phyloP scores from a whole-genome alignment of 2,888 invertebrate genomes.

The Thelaira solivaga region DNA sequence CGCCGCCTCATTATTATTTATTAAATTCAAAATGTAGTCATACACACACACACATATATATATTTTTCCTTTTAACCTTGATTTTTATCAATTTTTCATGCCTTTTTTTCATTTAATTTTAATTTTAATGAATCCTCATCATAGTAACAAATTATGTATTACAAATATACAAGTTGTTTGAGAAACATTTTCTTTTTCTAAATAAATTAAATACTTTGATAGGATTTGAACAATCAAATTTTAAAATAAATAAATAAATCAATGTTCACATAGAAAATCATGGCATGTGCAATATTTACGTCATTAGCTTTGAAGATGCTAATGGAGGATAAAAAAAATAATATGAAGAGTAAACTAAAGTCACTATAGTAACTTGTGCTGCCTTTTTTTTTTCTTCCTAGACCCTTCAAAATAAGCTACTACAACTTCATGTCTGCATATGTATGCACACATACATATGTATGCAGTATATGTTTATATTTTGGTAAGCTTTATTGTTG shows the following conservation, averaged over 20 bases:
- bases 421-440: too few relatives aligned
- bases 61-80: slow-evolving; percentile 23
- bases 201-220: slow-evolving; percentile 56
- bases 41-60: neutral
- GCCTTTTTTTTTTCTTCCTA: too few relatives aligned
- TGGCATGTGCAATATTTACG: slow-evolving; percentile 57
- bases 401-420: too few relatives aligned
- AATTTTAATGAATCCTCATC: slow-evolving; percentile 4
- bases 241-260: slow-evolving; percentile 10
- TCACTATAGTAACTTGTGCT: slow-evolving; percentile 40
- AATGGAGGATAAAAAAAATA: slow-evolving; percentile 47
- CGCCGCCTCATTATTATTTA: slow-evolving; percentile 41
- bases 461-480: too few relatives aligned
- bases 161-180: slow-evolving; percentile 20
- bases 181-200: neutral
- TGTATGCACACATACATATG: neutral
- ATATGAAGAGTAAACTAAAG: neutral
- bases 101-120: neutral
- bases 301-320: slow-evolving; percentile 57
- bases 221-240: slow-evolving; percentile 40
- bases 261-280: slow-evolving; percentile 19
- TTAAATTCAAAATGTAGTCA: neutral
- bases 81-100: slow-evolving; percentile 50
- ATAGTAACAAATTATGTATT: slow-evolving; percentile 31
- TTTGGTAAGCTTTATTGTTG: neutral